These are phyloP conservation scores for Labeo calbasu DNA, from an alignment of 2,797 vertebrate genomes.

Conservation along the genomic window DNA sequence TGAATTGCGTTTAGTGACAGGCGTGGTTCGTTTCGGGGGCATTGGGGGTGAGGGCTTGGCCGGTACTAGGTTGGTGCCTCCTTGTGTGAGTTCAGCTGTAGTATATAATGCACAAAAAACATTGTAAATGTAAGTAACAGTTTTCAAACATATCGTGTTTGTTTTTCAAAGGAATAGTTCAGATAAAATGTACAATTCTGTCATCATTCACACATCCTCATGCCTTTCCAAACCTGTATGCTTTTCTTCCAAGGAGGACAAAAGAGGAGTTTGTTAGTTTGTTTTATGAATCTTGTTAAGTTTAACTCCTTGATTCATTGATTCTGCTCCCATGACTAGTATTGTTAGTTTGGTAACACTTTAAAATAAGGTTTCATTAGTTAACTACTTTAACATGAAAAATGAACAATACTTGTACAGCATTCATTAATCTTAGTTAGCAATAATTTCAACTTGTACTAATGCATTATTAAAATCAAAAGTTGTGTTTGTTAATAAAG, in stretches of 20 bases:
- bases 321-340: background rate
- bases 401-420: too few relatives aligned
- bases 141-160: background rate
- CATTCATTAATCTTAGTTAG: too few relatives aligned
- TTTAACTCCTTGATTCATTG: background rate
- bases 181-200: background rate
- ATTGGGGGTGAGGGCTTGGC: constrained; percentile 93
- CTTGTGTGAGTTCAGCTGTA: constrained; percentile 88
- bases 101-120: constrained; percentile 52
- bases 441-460: too few relatives aligned
- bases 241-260: background rate
- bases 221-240: background rate
- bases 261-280: background rate
- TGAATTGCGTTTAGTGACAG: constrained; percentile 73
- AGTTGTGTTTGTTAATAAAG: too few relatives aligned
- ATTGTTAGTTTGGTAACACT: too few relatives aligned
- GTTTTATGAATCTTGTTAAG: background rate
- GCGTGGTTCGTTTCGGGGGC: constrained; percentile 90
- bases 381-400: too few relatives aligned
- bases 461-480: too few relatives aligned
- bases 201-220: background rate
- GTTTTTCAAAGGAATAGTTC: background rate
- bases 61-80: constrained; percentile 74
- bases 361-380: too few relatives aligned
- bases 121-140: background rate